A percentile compares a stretch with the other conserved stretches of the same genome.
Conservation (phyloP, 2,888 invertebrate species). For the Cybosia mesomella region DNA sequence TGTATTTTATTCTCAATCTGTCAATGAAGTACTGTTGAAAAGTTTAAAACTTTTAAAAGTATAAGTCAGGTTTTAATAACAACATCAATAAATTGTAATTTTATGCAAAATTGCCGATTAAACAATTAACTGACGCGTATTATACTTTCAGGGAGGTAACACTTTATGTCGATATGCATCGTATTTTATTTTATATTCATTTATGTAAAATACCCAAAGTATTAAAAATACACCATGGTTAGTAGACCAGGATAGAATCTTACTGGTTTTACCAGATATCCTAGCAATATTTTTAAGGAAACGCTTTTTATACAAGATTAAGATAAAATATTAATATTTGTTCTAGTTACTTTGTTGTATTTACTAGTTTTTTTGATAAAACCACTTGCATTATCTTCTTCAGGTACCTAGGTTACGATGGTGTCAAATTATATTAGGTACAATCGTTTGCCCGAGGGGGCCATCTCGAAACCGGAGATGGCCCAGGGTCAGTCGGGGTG, state of each 20-base stretch:
- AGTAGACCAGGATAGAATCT: not conserved
- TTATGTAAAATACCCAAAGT: not conserved
- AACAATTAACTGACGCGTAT: not conserved
- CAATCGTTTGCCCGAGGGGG: no score
- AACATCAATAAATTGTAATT: not conserved
- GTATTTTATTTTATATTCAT: constrained; percentile 1
- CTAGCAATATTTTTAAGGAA: not conserved
- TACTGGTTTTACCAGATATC: not conserved
- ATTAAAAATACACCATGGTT: not conserved
- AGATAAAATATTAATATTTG: not conserved
- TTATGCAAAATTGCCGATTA: not conserved
- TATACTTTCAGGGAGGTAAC: not conserved
- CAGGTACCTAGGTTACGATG: not conserved
- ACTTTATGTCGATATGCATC: not conserved
- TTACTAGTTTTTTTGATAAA: not conserved
- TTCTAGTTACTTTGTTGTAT: not conserved
- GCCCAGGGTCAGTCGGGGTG: no score
- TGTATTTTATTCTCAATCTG: not conserved
- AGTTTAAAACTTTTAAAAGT: no score
- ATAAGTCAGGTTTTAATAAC: not conserved
- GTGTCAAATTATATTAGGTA: not conserved
- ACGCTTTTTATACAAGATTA: not conserved
- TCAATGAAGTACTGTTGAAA: not conserved
- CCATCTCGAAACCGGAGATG: no score
- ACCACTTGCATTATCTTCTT: no score